phyloP scores from a whole-genome alignment of 2,888 invertebrate genomes.

The Xiphydria camelus region DNA sequence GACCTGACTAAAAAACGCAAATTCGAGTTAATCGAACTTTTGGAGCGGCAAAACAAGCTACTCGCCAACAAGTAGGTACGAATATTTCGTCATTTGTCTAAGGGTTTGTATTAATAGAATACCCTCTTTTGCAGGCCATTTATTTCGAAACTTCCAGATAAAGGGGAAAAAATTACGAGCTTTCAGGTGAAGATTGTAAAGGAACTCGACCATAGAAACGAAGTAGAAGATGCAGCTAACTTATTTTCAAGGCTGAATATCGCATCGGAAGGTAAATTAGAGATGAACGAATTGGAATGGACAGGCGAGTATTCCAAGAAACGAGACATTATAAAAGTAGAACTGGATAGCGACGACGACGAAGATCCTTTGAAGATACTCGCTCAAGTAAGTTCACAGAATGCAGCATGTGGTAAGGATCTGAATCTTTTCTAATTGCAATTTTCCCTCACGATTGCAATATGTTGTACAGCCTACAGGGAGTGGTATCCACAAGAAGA shows the following conservation, averaged over 20 bases:
- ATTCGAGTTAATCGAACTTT: constrained; percentile 61
- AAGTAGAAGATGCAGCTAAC: constrained; percentile 60
- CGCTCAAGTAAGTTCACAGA: constrained; percentile 56
- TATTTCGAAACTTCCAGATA: constrained; percentile 63
- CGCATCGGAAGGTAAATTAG: constrained; percentile 55
- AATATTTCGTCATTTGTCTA: too few relatives aligned
- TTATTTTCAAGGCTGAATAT: constrained; percentile 62
- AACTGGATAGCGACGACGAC: constrained; percentile 65
- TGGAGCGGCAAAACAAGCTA: constrained; percentile 63
- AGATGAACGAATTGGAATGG: constrained; percentile 66
- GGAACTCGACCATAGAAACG: constrained; percentile 60
- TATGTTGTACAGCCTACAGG: constrained; percentile 46
- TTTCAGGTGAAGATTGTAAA: constrained; percentile 59
- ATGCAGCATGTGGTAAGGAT: not conserved
- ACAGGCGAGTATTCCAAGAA: constrained; percentile 57
- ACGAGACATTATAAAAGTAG: constrained; percentile 43
- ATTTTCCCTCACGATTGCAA: not conserved
- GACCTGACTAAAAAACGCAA: constrained; percentile 59
- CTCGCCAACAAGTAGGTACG: constrained; percentile 56
- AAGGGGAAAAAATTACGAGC: constrained; percentile 62
- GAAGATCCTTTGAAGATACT: constrained; percentile 65
- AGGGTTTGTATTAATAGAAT: too few relatives aligned
- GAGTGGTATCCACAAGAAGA: constrained; percentile 60
- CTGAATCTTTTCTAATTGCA: not conserved
- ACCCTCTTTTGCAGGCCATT: constrained; percentile 59